phyloP scores from a whole-genome alignment of 1,140 invertebrate species.

The Diachasmimorpha longicaudata region DNA sequence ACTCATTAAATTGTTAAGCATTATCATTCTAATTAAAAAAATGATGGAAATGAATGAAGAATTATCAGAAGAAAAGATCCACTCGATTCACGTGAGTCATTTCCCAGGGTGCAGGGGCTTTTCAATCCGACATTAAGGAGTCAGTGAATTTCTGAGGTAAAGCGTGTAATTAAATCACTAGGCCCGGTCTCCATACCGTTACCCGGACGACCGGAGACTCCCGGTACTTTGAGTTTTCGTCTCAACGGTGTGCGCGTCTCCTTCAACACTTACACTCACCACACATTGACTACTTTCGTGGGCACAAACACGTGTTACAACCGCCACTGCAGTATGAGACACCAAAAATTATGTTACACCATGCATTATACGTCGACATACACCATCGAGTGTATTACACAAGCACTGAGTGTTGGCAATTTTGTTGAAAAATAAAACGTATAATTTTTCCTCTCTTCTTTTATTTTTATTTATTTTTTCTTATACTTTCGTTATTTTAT shows the following conservation, averaged over 20 bases:
- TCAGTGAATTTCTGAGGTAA: conserved; percentile 12
- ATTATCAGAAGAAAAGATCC: no score
- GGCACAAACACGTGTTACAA: neutral
- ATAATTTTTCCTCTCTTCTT: neutral
- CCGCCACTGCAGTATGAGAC: neutral
- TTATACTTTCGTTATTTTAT: conserved; percentile 1
- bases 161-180: conserved; percentile 30
- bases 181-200: conserved; percentile 24
- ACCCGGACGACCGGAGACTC: neutral
- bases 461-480: neutral
- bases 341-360: conserved; percentile 7
- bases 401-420: conserved; percentile 16
- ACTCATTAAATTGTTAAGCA: no score
- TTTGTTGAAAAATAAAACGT: conserved; percentile 3
- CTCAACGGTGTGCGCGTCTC: neutral
- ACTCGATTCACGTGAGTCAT: no score
- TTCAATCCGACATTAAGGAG: neutral
- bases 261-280: neutral
- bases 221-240: neutral
- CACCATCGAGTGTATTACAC: conserved; percentile 15
- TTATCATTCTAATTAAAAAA: no score
- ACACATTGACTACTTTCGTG: neutral
- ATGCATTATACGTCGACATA: conserved; percentile 7
- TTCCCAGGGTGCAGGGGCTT: no score
- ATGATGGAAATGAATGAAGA: no score